Conservation (phyloP, 1,140 invertebrate species). For the Agrilus planipennis region DNA sequence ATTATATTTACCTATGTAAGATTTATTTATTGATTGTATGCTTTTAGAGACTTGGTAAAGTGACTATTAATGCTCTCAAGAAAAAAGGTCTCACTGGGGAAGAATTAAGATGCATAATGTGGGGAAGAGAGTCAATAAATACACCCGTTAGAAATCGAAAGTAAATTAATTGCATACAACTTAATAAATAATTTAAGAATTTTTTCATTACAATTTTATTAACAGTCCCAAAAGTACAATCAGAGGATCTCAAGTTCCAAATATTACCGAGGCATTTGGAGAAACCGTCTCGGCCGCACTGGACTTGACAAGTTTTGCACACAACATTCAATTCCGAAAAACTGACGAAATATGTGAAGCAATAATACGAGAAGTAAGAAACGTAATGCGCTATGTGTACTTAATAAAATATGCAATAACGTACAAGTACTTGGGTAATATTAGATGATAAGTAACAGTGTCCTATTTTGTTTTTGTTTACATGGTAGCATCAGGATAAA, state of each 20-base stretch:
- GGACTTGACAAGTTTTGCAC: slow-evolving; percentile 68
- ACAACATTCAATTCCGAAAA: slow-evolving; percentile 42
- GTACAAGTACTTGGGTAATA: no score
- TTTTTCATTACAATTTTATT: slow-evolving; percentile 6
- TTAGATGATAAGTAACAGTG: no score
- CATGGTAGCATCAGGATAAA: no score
- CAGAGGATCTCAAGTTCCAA: slow-evolving; percentile 28
- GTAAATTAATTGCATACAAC: slow-evolving; percentile 12
- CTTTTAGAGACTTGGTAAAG: slow-evolving; percentile 69
- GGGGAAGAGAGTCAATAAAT: slow-evolving; percentile 76
- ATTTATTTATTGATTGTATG: background rate
- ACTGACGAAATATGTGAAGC: background rate
- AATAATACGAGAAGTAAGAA: background rate
- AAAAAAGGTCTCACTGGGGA: slow-evolving; percentile 78
- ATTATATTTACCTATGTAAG: no score
- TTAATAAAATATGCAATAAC: no score
- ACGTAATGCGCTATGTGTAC: no score
- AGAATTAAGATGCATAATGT: slow-evolving; percentile 73
- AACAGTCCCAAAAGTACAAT: slow-evolving; percentile 25
- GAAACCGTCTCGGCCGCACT: slow-evolving; percentile 61
- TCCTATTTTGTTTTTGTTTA: no score
- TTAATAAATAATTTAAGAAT: background rate
- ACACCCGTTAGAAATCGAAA: slow-evolving; percentile 57
- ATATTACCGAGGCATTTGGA: slow-evolving; percentile 41
- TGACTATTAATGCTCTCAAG: slow-evolving; percentile 70